Conservation (phyloP, 64 coral and sea anemone species). For the Cladopsammia gracilis region DNA sequence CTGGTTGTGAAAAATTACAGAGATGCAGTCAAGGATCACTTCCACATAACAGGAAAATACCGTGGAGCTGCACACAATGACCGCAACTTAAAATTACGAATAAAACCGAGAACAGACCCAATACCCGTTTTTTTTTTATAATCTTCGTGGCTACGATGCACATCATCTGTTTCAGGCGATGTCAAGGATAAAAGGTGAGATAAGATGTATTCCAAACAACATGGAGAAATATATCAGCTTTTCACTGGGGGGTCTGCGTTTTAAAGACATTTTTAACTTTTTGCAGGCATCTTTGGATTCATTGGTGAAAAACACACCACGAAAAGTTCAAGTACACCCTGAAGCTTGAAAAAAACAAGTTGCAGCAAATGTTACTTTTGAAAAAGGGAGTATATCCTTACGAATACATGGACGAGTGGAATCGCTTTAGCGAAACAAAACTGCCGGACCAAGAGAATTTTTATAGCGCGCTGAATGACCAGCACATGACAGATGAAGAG, state of each 20-base stretch:
- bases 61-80: not conserved
- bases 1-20: too few species aligned
- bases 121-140: not conserved
- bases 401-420: not conserved
- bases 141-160: not conserved
- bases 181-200: too few species aligned
- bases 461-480: not conserved
- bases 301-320: not conserved
- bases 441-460: not conserved
- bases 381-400: not conserved
- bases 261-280: not conserved
- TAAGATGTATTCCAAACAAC: too few species aligned
- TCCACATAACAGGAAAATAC: conserved; percentile 15
- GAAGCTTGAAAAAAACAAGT: too few species aligned
- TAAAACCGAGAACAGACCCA: not conserved
- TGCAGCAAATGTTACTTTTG: too few species aligned
- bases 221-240: not conserved
- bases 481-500: not conserved
- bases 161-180: too few species aligned
- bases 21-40: not conserved
- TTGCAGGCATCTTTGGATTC: not conserved
- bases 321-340: too few species aligned
- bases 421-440: not conserved
- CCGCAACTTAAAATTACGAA: not conserved
- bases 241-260: not conserved